Conservation (phyloP, 2,797 vertebrate species). For the Psittacula derbiana region DNA sequence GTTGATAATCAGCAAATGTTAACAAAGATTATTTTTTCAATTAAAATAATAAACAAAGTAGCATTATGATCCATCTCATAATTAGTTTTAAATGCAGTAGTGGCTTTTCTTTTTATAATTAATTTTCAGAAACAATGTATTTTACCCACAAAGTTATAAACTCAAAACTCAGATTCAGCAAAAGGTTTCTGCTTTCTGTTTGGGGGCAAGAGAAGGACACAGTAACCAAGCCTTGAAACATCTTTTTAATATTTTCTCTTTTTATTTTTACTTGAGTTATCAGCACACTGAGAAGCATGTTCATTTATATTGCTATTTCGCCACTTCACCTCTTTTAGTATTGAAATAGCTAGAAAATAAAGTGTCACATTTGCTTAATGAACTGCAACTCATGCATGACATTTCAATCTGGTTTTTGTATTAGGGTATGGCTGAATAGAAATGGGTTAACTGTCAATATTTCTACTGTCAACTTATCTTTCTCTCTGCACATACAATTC, state of each 20-base stretch:
- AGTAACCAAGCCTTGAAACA: not conserved
- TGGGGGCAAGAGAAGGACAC: not conserved
- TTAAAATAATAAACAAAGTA: conserved; percentile 19
- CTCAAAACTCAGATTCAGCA: not conserved
- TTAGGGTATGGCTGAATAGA: conserved; percentile 60
- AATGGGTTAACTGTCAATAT: conserved; percentile 73
- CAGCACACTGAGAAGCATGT: not conserved
- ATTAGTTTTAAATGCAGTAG: not conserved
- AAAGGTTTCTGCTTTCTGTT: not conserved
- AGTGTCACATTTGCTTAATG: conserved; percentile 76
- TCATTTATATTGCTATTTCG: conserved; percentile 63
- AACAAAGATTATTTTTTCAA: not conserved
- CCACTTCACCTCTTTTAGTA: conserved; percentile 53
- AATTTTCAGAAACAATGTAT: conserved; percentile 1
- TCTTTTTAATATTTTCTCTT: conserved; percentile 11
- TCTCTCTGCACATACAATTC: conserved; percentile 30
- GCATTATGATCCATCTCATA: not conserved
- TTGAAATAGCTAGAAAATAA: conserved; percentile 71
- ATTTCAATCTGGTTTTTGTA: conserved; percentile 68
- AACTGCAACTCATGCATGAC: conserved; percentile 70
- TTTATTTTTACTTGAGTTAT: not conserved
- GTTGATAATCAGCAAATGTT: conserved; percentile 12
- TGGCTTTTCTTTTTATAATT: conserved; percentile 1
- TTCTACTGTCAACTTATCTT: conserved; percentile 72
- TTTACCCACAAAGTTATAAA: conserved; percentile 9